Percentiles rank a stretch among this genome's conserved stretches.
These are phyloP conservation scores for Narcine bancroftii DNA, from an alignment of 2,113 vertebrate species.

Conservation along the genomic window DNA sequence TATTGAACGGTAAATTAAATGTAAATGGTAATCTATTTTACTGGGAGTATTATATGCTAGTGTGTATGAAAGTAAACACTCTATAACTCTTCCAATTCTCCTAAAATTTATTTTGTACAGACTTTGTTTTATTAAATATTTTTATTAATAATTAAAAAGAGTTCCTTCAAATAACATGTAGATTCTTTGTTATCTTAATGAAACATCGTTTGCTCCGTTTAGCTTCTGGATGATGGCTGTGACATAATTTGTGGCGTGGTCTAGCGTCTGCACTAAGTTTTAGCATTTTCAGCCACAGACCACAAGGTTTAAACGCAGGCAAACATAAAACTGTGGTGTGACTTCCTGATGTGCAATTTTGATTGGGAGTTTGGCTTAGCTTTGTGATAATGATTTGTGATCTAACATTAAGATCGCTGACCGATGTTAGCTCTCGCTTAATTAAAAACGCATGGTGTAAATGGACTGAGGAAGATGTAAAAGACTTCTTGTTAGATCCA, in stretches of 20 bases:
- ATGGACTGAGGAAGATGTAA: too few relatives aligned
- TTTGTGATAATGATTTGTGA: background rate
- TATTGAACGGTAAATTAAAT: slow-evolving; percentile 76
- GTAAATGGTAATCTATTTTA: slow-evolving; percentile 71
- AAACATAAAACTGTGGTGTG: background rate
- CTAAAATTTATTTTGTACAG: slow-evolving; percentile 65
- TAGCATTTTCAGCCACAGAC: background rate
- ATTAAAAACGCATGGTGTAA: background rate
- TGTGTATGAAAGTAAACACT: slow-evolving; percentile 69
- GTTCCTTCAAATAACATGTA: slow-evolving; percentile 15
- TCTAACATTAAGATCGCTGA: background rate
- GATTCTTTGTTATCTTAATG: background rate
- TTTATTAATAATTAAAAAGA: slow-evolving; percentile 54
- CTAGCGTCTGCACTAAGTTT: background rate
- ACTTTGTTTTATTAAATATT: slow-evolving; percentile 69
- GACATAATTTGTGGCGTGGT: background rate
- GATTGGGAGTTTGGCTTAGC: background rate
- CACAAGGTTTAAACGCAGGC: background rate
- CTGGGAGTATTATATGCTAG: slow-evolving; percentile 63
- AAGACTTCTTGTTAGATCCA: background rate
- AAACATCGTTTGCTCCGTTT: background rate
- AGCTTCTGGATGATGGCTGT: background rate
- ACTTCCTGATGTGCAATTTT: background rate
- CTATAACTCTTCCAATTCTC: slow-evolving; percentile 58
- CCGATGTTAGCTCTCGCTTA: background rate